Evolutionary conservation across 1,140 invertebrate genomes (phyloP).

Genomic region (Eciton burchellii): DNA sequence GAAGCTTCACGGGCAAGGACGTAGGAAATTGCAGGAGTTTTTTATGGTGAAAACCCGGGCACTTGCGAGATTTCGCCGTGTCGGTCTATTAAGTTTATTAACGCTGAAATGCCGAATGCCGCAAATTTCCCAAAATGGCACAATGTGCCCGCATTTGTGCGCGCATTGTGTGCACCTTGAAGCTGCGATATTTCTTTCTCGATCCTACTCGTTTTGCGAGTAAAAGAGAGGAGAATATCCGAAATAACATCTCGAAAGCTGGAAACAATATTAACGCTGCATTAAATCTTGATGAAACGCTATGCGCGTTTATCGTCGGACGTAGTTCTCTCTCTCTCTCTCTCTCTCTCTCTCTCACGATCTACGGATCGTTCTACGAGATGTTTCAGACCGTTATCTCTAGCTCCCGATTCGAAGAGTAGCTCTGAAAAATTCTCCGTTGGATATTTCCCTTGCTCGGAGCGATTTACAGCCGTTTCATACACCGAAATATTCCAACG

Average conservation of each 20-base stretch:
- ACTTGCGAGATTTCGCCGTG: slow-evolving; percentile 9
- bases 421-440: not conserved
- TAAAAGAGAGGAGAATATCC: not conserved
- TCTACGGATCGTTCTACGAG: not conserved
- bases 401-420: not conserved
- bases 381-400: not conserved
- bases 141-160: slow-evolving; percentile 2
- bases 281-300: not conserved
- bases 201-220: no score
- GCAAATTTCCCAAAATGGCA: not conserved
- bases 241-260: slow-evolving; percentile 3
- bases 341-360: not conserved
- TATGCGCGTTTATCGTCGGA: not conserved
- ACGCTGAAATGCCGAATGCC: not conserved
- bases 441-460: not conserved
- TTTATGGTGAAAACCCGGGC: not conserved
- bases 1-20: slow-evolving; percentile 26
- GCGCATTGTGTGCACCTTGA: no score
- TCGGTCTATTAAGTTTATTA: slow-evolving; percentile 16
- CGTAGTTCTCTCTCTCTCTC: not conserved
- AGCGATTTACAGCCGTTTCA: slow-evolving; percentile 3
- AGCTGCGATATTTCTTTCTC: not conserved
- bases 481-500: not conserved
- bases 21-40: slow-evolving; percentile 11
- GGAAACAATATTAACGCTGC: not conserved